phyloP scores from a whole-genome alignment of 2,797 vertebrate genomes.

The Anguilla anguilla region DNA sequence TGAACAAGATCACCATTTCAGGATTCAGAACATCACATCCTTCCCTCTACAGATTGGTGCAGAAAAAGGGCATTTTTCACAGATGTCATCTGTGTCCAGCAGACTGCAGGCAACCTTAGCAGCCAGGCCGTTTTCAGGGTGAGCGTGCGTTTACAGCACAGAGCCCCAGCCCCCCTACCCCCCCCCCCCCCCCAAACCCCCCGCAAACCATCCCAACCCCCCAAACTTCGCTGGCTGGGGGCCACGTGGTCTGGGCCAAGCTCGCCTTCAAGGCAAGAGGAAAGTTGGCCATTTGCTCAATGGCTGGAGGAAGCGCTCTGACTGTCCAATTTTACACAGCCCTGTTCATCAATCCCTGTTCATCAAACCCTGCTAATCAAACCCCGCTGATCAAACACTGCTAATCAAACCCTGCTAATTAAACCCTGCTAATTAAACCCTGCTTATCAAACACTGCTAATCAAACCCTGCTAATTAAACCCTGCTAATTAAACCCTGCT shows the following conservation, averaged over 20 bases:
- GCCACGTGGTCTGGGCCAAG: not conserved
- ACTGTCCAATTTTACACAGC: not conserved
- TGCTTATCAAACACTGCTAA: too few relatives aligned
- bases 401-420: too few relatives aligned
- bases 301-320: not conserved
- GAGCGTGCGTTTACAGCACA: not conserved
- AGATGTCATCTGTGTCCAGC: not conserved
- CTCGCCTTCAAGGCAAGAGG: not conserved
- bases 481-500: too few relatives aligned
- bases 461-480: too few relatives aligned
- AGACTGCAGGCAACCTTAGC: not conserved
- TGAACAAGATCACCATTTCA: constrained; percentile 25
- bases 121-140: not conserved
- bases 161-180: not conserved
- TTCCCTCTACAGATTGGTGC: not conserved
- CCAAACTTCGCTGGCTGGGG: not conserved
- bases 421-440: too few relatives aligned
- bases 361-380: too few relatives aligned
- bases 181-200: not conserved
- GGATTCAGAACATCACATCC: constrained; percentile 11
- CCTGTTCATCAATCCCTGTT: not conserved
- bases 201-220: not conserved
- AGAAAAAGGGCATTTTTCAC: not conserved
- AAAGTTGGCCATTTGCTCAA: too few relatives aligned
- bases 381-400: too few relatives aligned